Percentiles rank a stretch among this genome's conserved stretches.
Evolutionary conservation across 2,888 invertebrate species (phyloP).

Genomic region (Mamestra brassicae): DNA sequence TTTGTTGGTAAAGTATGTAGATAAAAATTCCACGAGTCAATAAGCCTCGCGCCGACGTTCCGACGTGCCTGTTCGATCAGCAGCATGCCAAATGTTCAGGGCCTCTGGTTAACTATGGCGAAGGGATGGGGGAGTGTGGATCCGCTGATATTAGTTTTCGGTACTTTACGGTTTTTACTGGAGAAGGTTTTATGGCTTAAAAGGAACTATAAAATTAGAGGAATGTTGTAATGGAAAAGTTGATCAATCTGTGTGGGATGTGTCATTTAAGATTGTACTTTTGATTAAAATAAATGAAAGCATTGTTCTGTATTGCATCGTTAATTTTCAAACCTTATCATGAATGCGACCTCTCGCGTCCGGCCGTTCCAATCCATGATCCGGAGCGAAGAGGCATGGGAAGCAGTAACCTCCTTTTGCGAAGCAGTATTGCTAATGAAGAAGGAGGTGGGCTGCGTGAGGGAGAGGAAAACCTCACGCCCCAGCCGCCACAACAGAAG

Average conservation of each 20-base stretch:
- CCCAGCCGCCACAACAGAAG: too few species aligned
- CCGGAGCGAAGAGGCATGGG: too few species aligned
- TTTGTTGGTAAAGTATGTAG: slow-evolving; percentile 52
- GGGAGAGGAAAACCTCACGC: too few species aligned
- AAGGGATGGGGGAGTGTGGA: slow-evolving; percentile 7
- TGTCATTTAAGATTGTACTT: background rate
- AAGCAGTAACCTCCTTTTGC: too few species aligned
- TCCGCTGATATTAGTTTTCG: slow-evolving; percentile 26
- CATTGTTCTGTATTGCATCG: too few species aligned
- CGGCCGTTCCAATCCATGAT: too few species aligned
- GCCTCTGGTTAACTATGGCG: background rate
- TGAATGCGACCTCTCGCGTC: too few species aligned
- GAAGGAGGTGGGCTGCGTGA: too few species aligned
- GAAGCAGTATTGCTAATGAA: too few species aligned
- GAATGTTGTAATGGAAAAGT: background rate
- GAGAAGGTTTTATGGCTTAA: background rate
- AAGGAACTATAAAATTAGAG: background rate
- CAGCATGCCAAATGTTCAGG: slow-evolving; percentile 45
- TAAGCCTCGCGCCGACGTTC: slow-evolving; percentile 40
- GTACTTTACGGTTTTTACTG: background rate
- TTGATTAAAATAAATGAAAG: too few species aligned
- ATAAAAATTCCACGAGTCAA: slow-evolving; percentile 60
- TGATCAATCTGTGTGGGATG: background rate
- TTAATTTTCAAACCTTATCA: too few species aligned
- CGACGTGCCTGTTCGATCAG: slow-evolving; percentile 33